Evolutionary conservation across 1,140 invertebrate genomes (phyloP), one percentile per base, ranked within the genome.

Genomic region (Drosophila sp.): DNA sequence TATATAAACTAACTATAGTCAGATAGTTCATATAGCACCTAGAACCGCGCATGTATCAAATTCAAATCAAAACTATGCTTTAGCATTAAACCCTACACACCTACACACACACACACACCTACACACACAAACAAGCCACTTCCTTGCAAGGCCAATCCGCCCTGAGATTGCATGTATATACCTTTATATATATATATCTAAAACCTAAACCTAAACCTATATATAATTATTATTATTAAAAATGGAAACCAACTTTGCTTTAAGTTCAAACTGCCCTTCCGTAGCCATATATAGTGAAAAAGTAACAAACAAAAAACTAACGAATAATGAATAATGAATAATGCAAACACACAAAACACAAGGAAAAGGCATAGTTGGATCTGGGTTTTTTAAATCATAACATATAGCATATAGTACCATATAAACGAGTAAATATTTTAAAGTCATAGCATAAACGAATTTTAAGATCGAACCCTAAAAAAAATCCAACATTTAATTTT

Each of bases 371-470:
- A 74, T 76, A 79, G 79, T 86, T 87, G 82, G 83, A 62, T 79
- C 71, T 74, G 72, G 76, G 79, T 87, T 86, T 86, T 87, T 66
- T 55, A 60, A 80, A 65, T 80, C 68, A 80, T 81, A 50, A 27
- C 35, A 38, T 50, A 8, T 80, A 81, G 79, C 74, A 66, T 65
- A 25, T 82, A 79, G 79, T 65, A 50, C 55, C 62, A 72, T 83
- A 87, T 69, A 82, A 79, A 72, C 86, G 84, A 72, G 68, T 72
- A 76, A 76, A 84, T 87, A 86, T 86, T 86, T 86, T 86, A 86
- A 86, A 86, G 83, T 86, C 83, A 86, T 86, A 86, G 83, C 72
- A 55, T 86, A 86, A 86, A 87, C 69, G 72, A 86, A 87, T 86
- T 86, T 86, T 86, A 86, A 89, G 79, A 79, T 47, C 4, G 55